phyloP scores from a whole-genome alignment of 2,797 vertebrate species.

The Hydrolagus colliei region DNA sequence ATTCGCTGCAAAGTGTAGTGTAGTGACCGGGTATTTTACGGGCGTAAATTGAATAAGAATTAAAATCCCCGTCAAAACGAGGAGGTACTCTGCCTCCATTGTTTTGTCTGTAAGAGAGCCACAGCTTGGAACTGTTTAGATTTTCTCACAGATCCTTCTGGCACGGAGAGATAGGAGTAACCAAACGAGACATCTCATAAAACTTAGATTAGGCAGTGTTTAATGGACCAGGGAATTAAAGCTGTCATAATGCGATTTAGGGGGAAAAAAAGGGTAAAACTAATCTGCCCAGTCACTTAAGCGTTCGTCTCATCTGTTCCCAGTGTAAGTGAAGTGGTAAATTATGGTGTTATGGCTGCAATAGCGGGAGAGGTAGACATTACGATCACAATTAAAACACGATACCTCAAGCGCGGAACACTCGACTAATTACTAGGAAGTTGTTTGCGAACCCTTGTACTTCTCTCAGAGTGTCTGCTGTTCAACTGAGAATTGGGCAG shows the following conservation, averaged over 20 bases:
- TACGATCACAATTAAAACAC: conserved; percentile 12
- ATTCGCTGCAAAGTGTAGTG: too few species aligned
- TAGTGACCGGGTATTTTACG: too few species aligned
- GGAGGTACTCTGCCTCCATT: neutral
- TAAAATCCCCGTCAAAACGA: neutral
- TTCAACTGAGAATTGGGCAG: neutral
- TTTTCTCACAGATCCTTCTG: neutral
- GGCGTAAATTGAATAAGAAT: neutral
- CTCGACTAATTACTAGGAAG: neutral
- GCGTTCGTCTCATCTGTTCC: conserved; percentile 18
- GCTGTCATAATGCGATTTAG: conserved; percentile 25
- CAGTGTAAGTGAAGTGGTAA: conserved; percentile 23
- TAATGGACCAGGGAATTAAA: conserved; percentile 30
- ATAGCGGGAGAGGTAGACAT: neutral
- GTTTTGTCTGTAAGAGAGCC: conserved; percentile 21
- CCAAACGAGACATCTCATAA: neutral
- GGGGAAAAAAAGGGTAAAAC: conserved; percentile 17
- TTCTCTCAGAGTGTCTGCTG: too few species aligned
- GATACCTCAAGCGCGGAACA: neutral
- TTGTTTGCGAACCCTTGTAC: neutral
- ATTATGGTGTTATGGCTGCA: conserved; percentile 1
- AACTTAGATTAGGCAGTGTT: conserved; percentile 27
- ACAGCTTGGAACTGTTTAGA: neutral
- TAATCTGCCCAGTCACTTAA: conserved; percentile 21
- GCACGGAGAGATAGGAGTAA: neutral